Percentiles rank a stretch among this genome's conserved stretches.
phyloP scores from a whole-genome alignment of 2,797 vertebrate species.

The Phylloscopus collybita region DNA sequence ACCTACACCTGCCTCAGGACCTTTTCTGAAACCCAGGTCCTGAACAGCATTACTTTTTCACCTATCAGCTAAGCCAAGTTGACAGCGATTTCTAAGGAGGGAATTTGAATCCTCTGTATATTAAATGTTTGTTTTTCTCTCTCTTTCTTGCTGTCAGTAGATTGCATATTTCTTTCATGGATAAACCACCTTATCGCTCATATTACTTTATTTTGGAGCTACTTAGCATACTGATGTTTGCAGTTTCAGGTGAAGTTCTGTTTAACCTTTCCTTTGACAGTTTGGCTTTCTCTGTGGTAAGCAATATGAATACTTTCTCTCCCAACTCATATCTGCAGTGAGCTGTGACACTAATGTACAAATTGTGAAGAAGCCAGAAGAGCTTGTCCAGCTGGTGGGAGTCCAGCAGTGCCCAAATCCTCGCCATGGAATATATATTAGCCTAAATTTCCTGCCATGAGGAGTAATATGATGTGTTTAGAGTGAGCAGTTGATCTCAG shows the following conservation, averaged over 20 bases:
- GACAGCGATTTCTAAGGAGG: background rate
- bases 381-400: background rate
- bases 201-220: background rate
- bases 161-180: background rate
- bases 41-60: background rate
- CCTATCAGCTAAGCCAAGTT: background rate
- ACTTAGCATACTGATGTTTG: background rate
- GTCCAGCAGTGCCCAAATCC: background rate
- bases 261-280: background rate
- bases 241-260: background rate
- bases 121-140: background rate
- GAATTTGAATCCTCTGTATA: background rate
- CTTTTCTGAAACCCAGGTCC: background rate
- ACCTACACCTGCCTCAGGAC: background rate
- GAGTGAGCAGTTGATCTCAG: background rate
- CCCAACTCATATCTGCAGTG: background rate
- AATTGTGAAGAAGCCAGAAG: background rate
- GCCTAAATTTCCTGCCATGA: background rate
- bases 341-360: background rate
- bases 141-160: background rate
- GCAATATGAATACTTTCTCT: background rate
- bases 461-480: accelerated
- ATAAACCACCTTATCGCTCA: background rate
- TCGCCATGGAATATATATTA: background rate
- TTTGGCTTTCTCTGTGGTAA: background rate